A percentile compares a stretch with the other conserved stretches of the same genome.
Conservation (phyloP, 2,113 vertebrate species). For the Nibea coibor region DNA sequence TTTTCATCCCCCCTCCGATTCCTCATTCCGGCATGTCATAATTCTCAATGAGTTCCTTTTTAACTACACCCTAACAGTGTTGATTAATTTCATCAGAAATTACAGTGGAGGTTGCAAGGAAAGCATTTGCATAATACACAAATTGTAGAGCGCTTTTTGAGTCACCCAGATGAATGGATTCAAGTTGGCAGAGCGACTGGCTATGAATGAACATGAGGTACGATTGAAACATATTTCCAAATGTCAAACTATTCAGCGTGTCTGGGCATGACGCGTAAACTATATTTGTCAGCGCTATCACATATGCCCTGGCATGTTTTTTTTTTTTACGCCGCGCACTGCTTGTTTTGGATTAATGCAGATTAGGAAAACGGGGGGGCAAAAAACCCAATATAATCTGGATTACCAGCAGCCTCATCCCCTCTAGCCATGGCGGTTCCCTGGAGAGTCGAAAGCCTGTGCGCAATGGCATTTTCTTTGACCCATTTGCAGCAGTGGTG, state of each 20-base stretch:
- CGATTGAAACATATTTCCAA: constrained; percentile 61
- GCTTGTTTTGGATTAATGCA: constrained; percentile 71
- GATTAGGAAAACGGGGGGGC: constrained; percentile 45
- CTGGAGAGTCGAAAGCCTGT: constrained; percentile 68
- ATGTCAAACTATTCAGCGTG: constrained; percentile 61
- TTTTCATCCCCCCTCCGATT: neutral
- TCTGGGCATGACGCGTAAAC: constrained; percentile 22
- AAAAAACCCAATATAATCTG: constrained; percentile 73
- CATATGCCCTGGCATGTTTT: constrained; percentile 44
- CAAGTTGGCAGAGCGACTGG: constrained; percentile 33
- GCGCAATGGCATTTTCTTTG: constrained; percentile 68
- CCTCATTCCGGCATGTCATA: constrained; percentile 46
- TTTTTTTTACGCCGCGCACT: constrained; percentile 29
- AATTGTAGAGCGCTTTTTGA: constrained; percentile 48
- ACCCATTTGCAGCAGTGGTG: constrained; percentile 65
- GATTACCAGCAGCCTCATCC: constrained; percentile 70
- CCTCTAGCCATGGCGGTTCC: constrained; percentile 62
- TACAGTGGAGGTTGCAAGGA: constrained; percentile 44
- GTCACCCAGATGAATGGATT: constrained; percentile 50
- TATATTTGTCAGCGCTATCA: constrained; percentile 42
- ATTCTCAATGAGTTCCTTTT: constrained; percentile 54
- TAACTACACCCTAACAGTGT: constrained; percentile 43
- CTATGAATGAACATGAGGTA: constrained; percentile 59
- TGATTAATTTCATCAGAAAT: constrained; percentile 67
- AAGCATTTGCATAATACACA: constrained; percentile 64